phyloP scores from a whole-genome alignment of 1,140 invertebrate genomes.

The Wiebesia pumilae region DNA sequence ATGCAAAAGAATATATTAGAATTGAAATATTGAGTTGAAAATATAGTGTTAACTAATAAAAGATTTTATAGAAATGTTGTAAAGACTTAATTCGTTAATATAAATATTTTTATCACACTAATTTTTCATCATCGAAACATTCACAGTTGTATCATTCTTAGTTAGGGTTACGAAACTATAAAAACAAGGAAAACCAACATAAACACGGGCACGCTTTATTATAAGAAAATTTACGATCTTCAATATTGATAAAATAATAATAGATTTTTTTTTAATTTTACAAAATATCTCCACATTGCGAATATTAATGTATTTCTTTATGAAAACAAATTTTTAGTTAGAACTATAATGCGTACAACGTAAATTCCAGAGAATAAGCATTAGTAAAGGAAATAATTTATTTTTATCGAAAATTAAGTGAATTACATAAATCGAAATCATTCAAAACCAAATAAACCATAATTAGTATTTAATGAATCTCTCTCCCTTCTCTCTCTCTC shows the following conservation, averaged over 20 bases:
- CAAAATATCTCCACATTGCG: background rate
- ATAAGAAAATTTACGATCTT: too few species aligned
- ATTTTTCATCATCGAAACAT: too few species aligned
- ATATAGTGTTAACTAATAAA: too few species aligned
- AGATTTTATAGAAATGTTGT: too few species aligned
- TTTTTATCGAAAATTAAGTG: background rate
- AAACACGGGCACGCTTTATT: too few species aligned
- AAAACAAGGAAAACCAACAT: too few species aligned
- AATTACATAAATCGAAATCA: background rate
- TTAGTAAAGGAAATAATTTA: background rate
- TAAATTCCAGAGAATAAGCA: background rate
- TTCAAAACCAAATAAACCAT: background rate
- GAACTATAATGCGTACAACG: background rate
- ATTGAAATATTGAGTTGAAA: too few species aligned
- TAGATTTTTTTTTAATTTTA: background rate
- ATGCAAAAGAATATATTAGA: too few species aligned
- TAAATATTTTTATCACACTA: too few species aligned
- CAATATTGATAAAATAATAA: background rate
- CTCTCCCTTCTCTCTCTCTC: background rate
- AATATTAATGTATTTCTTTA: background rate
- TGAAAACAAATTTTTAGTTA: background rate
- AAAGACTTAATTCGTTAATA: too few species aligned
- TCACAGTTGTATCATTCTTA: too few species aligned
- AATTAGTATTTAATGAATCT: constrained; percentile 7
- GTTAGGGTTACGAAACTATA: too few species aligned